Base-by-base conservation (phyloP, 2,888 invertebrate genomes). In the Drosophila emarginata region DNA sequence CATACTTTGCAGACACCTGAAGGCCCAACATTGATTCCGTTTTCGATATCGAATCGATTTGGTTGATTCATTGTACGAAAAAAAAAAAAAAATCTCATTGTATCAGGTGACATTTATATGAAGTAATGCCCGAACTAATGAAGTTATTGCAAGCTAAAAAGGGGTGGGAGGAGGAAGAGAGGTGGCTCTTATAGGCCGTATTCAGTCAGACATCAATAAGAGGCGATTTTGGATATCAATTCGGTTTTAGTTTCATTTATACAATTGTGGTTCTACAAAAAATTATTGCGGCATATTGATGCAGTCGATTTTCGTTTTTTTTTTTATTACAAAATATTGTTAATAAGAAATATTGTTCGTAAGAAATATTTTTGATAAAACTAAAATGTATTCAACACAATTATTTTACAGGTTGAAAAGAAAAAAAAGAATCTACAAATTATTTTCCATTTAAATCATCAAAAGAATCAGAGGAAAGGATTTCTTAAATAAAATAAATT, bases 81-180 rank as follows among this genome's bases (percentile, higher is more conserved):
- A 26, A 26, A 23, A 23, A 23, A 28, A 56, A 6, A n/a, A 57
- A 57, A 57, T 57, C 56, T 39, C 56, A 21, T n/a, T 57, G 39
- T 57, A 67, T 64, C 67, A 66, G 69, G 71, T 75, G 77, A 80
- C 78, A 80, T 79, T 78, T 66, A 73, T 79, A 77, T 82, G 74
- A 77, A 45, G 65, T 74, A 76, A 76, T 75, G 75, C 70, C 74
- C 75, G 9, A 66, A 75, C 79, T 86, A 89, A 87, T 88, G 76
- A 88, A 87, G 84, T 89, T 84, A 87, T 89, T 87, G 11, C 45
- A 45, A 15, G 40, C 18, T 45, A 45, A n/a, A 37, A 9, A 28
- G 32, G 32, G 32, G 9, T 32, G 32, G 5, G 9, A 11, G 45
- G n/a, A 1, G n/a, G 39, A 14, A 5, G 14, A 14, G 39, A 32